Percentiles rank a stretch among this genome's conserved stretches.
Conservation (phyloP, 2,888 invertebrate species). For the Drosophila meridiana region DNA sequence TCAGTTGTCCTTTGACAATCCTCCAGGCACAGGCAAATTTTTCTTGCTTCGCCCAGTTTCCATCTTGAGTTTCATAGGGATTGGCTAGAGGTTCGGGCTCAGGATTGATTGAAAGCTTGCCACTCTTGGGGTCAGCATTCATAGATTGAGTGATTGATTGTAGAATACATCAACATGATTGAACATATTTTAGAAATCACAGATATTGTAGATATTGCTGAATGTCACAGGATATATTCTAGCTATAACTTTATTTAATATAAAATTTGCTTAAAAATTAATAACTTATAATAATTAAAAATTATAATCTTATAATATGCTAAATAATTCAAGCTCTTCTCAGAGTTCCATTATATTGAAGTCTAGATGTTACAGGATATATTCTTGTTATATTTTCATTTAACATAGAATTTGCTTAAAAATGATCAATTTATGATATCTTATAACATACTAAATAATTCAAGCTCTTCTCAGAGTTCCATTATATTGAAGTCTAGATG, state of each 20-base stretch:
- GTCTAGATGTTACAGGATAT: neutral
- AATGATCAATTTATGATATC: neutral
- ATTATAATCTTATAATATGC: neutral
- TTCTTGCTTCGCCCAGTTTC: conserved; percentile 42
- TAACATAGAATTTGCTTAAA: neutral
- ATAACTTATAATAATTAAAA: too few species aligned
- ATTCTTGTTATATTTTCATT: neutral
- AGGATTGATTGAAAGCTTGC: neutral
- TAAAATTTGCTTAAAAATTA: neutral
- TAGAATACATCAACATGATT: neutral
- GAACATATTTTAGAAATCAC: neutral
- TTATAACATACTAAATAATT: neutral
- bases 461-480: neutral
- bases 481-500: neutral
- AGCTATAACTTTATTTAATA: neutral
- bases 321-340: neutral
- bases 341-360: too few species aligned
- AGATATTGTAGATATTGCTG: neutral
- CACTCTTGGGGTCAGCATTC: conserved; percentile 12
- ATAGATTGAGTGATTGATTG: conserved; percentile 33
- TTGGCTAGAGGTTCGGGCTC: conserved; percentile 32
- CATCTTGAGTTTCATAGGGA: conserved; percentile 42
- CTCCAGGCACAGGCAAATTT: conserved; percentile 54
- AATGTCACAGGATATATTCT: neutral
- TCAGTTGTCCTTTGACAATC: conserved; percentile 30